Conservation (phyloP, 2,888 invertebrate species). For the Nesidiocoris tenuis region DNA sequence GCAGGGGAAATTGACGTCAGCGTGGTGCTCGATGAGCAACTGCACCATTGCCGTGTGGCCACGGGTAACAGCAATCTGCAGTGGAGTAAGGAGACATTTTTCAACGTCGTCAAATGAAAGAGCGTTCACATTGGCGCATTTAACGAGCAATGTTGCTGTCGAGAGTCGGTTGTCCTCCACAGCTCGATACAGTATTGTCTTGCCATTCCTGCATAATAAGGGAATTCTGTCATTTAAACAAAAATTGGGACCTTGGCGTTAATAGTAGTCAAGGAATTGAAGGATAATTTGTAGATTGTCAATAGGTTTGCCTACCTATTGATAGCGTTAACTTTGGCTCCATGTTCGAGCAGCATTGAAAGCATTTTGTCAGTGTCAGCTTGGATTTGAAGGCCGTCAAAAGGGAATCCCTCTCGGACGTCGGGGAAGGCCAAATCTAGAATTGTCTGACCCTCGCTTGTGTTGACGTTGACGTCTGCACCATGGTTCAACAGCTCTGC, state of each 20-base stretch:
- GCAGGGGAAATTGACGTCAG: slow-evolving; percentile 26
- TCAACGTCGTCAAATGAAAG: not conserved
- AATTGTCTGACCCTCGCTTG: not conserved
- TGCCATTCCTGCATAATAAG: not conserved
- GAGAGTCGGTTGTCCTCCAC: slow-evolving; percentile 1
- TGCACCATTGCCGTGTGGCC: slow-evolving; percentile 5
- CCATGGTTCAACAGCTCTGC: slow-evolving; percentile 17
- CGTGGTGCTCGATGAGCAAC: not conserved
- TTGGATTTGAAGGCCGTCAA: not conserved
- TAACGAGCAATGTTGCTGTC: not conserved
- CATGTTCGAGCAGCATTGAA: not conserved
- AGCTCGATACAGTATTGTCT: slow-evolving; percentile 24
- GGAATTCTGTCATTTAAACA: not conserved
- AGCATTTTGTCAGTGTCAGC: not conserved
- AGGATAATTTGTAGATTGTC: not conserved
- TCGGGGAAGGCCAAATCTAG: slow-evolving; percentile 24
- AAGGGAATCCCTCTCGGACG: not conserved
- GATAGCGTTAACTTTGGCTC: slow-evolving; percentile 22
- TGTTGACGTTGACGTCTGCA: slow-evolving; percentile 5
- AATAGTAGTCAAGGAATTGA: no score
- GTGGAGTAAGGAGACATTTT: slow-evolving; percentile 17
- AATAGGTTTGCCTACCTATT: not conserved
- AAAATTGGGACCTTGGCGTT: no score
- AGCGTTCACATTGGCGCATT: slow-evolving; percentile 13
- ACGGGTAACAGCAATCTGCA: slow-evolving; percentile 7